phyloP scores from a whole-genome alignment of 2,113 vertebrate genomes.

The Myrmecophaga tridactyla region DNA sequence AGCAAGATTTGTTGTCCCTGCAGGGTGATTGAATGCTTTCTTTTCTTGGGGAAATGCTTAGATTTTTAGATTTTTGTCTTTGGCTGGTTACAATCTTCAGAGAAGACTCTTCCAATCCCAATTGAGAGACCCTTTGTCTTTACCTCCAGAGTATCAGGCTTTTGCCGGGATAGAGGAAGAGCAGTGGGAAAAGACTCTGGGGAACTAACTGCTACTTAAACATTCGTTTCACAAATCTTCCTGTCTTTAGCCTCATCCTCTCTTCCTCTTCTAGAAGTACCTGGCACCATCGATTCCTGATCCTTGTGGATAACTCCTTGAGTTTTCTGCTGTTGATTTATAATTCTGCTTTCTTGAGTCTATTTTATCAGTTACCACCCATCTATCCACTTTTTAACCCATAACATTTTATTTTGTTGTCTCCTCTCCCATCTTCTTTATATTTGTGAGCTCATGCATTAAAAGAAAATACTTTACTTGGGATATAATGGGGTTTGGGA shows the following conservation, averaged over 20 bases:
- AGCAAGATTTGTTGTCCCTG: neutral
- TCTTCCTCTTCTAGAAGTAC: neutral
- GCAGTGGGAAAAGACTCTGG: neutral
- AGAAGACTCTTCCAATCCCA: neutral
- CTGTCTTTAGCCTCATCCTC: neutral
- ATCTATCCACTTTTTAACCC: neutral
- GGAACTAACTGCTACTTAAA: neutral
- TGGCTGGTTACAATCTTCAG: neutral
- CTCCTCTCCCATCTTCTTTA: neutral
- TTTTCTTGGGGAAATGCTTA: neutral
- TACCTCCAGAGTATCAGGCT: neutral
- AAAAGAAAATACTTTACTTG: neutral
- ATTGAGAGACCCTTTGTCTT: neutral
- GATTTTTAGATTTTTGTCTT: neutral
- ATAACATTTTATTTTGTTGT: neutral
- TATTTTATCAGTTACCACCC: neutral
- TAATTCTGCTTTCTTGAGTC: conserved; percentile 13
- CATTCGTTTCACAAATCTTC: neutral
- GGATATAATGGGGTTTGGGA: conserved; percentile 28
- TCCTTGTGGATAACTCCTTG: neutral
- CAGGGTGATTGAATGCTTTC: neutral
- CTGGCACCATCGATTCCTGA: neutral
- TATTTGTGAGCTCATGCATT: conserved; percentile 33
- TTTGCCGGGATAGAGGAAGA: neutral
- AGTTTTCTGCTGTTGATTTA: neutral